Conservation (phyloP, 2,113 vertebrate species). For the Cricetomys ansorgei region DNA sequence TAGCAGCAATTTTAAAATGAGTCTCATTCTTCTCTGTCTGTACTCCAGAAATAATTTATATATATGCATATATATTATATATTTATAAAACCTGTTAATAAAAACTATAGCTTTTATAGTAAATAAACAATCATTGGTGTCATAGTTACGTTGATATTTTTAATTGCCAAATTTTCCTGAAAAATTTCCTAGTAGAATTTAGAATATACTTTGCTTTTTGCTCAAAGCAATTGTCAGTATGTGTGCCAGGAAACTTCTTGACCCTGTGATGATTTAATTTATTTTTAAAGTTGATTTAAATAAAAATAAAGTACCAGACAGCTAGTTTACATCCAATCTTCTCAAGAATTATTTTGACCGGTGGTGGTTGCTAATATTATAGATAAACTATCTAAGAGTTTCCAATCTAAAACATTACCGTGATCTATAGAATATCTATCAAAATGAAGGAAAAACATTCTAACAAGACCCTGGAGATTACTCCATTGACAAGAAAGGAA, state of each 20-base stretch:
- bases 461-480: not conserved
- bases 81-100: not conserved
- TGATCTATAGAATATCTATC: not conserved
- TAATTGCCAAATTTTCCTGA: not conserved
- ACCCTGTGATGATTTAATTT: not conserved
- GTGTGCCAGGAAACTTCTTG: not conserved
- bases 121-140: not conserved
- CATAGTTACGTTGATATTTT: not conserved
- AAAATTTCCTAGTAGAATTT: not conserved
- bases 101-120: not conserved
- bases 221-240: not conserved
- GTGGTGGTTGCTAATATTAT: not conserved
- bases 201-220: not conserved
- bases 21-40: not conserved
- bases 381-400: not conserved
- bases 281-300: conserved; percentile 1
- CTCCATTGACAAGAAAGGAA: not conserved
- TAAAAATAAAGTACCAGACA: not conserved
- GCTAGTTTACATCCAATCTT: not conserved
- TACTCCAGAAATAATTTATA: not conserved
- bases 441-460: not conserved
- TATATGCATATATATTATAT: not conserved
- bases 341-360: not conserved
- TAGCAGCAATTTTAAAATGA: not conserved
- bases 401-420: not conserved